These are phyloP conservation scores for Timema cristinae DNA, from an alignment of 2,888 invertebrate species.

Conservation along the genomic window DNA sequence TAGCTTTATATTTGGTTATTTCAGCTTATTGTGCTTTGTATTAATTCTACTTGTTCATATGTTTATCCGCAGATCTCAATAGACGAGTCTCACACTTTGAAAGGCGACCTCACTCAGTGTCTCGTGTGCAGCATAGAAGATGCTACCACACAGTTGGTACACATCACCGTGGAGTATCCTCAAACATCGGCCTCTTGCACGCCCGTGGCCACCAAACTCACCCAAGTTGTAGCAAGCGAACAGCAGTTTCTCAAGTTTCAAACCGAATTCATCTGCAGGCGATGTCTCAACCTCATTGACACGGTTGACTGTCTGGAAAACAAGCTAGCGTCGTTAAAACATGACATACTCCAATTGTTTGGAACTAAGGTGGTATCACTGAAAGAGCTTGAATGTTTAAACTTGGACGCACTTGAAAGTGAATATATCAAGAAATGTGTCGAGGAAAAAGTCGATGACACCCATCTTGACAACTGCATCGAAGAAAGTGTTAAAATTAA, in stretches of 20 bases:
- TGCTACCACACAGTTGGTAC: conserved; percentile 22
- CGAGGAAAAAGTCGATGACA: no score
- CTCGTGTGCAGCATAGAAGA: conserved; percentile 26
- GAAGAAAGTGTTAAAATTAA: no score
- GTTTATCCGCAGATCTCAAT: conserved; percentile 24
- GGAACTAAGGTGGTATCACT: conserved; percentile 2
- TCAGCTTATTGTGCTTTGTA: neutral
- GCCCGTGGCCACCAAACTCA: conserved; percentile 27
- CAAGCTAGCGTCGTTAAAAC: conserved; percentile 26
- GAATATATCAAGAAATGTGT: no score
- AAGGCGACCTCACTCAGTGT: conserved; percentile 22
- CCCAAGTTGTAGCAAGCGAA: conserved; percentile 22
- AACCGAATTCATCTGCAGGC: conserved; percentile 24
- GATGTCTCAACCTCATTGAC: conserved; percentile 28
- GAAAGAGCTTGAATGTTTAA: no score
- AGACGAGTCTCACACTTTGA: conserved; percentile 17
- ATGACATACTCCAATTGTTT: conserved; percentile 26
- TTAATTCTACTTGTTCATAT: neutral
- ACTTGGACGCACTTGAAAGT: no score
- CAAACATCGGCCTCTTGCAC: conserved; percentile 26
- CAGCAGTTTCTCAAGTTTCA: conserved; percentile 10
- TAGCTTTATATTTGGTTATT: no score
- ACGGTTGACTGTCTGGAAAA: conserved; percentile 27
- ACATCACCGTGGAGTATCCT: conserved; percentile 23
- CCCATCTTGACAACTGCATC: no score